Conservation (phyloP, 2,888 invertebrate species). For the Idaea biselata region DNA sequence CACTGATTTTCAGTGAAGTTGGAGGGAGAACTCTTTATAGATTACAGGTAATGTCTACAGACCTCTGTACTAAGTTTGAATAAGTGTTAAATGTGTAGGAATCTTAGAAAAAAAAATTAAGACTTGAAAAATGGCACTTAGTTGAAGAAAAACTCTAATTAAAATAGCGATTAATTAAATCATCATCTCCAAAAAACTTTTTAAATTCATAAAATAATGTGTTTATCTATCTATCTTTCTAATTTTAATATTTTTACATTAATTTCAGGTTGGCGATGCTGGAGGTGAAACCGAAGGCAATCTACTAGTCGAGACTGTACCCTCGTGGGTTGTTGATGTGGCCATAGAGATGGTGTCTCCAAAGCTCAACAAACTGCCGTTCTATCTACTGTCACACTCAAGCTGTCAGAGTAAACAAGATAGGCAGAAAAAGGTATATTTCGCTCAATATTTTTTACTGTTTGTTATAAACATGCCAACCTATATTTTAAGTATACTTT, state of each 20-base stretch:
- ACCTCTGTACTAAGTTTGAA: background rate
- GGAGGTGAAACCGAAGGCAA: conserved; percentile 96
- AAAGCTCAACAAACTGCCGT: conserved; percentile 97
- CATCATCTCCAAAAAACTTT: too few species aligned
- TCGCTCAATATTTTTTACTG: background rate
- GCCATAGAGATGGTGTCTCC: conserved; percentile 96
- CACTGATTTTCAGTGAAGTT: conserved; percentile 98
- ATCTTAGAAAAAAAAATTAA: too few species aligned
- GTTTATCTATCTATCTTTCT: background rate
- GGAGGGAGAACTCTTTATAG: conserved; percentile 97
- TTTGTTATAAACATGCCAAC: background rate
- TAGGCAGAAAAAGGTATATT: conserved; percentile 87
- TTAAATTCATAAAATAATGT: too few species aligned
- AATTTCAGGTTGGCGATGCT: conserved; percentile 89
- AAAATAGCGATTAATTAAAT: too few species aligned
- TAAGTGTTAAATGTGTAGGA: too few species aligned
- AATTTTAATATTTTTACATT: conserved; percentile 5
- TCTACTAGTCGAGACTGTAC: conserved; percentile 95
- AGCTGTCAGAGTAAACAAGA: conserved; percentile 86
- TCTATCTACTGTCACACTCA: conserved; percentile 97
- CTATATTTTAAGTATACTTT: too few species aligned
- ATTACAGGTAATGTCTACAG: conserved; percentile 59
- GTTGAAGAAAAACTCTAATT: too few species aligned
- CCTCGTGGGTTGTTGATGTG: conserved; percentile 97
- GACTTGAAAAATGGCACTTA: too few species aligned